Evolutionary conservation across 1,140 invertebrate genomes (phyloP).

Genomic region (Phthorimaea operculella): DNA sequence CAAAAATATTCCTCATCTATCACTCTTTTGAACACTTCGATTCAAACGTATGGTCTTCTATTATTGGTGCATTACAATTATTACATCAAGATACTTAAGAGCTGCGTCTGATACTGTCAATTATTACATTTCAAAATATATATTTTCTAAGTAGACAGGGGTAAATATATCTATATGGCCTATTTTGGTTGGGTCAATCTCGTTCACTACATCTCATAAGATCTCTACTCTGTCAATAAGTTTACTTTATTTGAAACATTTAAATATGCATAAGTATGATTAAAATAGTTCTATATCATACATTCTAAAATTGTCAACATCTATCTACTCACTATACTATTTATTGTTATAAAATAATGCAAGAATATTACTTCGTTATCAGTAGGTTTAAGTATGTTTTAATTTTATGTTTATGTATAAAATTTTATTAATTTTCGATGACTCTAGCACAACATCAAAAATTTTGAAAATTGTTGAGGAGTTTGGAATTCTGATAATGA

Average conservation of each 20-base stretch:
- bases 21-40: constrained; percentile 61
- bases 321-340: constrained; percentile 45
- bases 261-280: constrained; percentile 24
- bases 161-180: not conserved
- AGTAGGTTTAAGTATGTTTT: too few relatives aligned
- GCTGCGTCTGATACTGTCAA: not conserved
- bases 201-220: constrained; percentile 41
- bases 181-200: not conserved
- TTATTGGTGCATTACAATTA: constrained; percentile 20
- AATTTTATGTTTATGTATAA: too few relatives aligned
- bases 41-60: constrained; percentile 48
- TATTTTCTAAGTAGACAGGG: not conserved
- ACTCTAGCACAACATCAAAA: too few relatives aligned
- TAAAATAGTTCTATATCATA: constrained; percentile 32
- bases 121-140: too few relatives aligned
- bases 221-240: constrained; percentile 37
- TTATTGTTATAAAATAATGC: constrained; percentile 17
- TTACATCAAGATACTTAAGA: not conserved
- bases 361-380: not conserved
- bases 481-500: too few relatives aligned
- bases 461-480: too few relatives aligned
- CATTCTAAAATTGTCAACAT: constrained; percentile 44
- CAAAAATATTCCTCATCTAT: constrained; percentile 63
- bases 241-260: constrained; percentile 2
- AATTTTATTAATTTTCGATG: too few relatives aligned